Evolutionary conservation across 2,113 vertebrate genomes (phyloP), one percentile per base, ranked within the genome.

Genomic region (Struthio camelus): DNA sequence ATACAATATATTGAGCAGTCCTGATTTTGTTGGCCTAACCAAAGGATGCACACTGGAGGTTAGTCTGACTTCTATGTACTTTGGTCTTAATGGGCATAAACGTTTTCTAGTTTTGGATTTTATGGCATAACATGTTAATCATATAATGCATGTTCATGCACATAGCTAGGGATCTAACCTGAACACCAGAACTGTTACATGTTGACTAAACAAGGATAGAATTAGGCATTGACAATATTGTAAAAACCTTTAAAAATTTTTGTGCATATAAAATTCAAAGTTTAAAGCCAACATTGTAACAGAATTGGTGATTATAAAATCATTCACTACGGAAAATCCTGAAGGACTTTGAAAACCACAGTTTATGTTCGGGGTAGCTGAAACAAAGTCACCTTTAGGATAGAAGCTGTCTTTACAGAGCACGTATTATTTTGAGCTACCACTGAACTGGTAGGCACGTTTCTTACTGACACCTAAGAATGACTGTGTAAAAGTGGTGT

Each of bases 11-110:
- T 97, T 99, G 75, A 99, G 99, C 90, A 99, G 99, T 79, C 98
- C 99, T 38, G 99, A 99, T 94, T 99, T 99, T 89, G 99, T 99
- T 18, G 99, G 99, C 25, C 97, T 99, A 87, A 99, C 98, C 53
- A 99, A 99, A 97, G 99, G 99, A 90, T 99, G 99, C 93, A 98
- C 98, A 2, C 96, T 99, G 28, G 99, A 99, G 98, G 99, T 99
- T 90, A 89, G 98, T 97, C 71, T 83, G 18, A 56, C 75, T 94
- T 69, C 13, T 50, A 6, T 81, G 8, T 80, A 36, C 71, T 85
- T 91, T 92, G 34, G 5, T 38, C 36, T 82, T 66, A 59, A 59
- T 25, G 17, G 22, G 4, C 69, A n/a, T 54, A 75, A 91, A 36
- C 7, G 8, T 89, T 84, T 93, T 51, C 40, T 88, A 24, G 6